phyloP scores from a whole-genome alignment of 2,888 invertebrate species.

The Cyrtodaria siliqua region DNA sequence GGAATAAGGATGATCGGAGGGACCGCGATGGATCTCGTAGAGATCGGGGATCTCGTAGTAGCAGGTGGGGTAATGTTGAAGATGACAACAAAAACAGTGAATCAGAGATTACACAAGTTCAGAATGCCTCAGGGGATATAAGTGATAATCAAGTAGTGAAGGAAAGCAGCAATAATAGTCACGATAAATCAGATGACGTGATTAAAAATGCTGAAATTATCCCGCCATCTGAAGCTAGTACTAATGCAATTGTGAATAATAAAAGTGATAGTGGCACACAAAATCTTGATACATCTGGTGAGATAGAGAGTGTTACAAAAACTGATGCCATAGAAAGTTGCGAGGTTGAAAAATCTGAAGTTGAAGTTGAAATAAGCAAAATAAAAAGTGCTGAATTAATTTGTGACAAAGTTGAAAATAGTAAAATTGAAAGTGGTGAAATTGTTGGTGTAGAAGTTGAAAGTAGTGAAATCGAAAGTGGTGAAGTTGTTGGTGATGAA shows the following conservation, averaged over 20 bases:
- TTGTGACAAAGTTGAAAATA: conserved; percentile 2
- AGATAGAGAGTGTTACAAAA: background rate
- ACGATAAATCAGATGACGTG: background rate
- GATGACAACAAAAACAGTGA: conserved; percentile 11
- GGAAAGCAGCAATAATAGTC: conserved; percentile 1
- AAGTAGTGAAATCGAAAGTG: background rate
- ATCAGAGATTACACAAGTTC: too few relatives aligned
- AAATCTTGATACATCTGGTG: background rate
- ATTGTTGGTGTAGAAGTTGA: background rate
- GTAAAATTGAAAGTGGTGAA: too few relatives aligned
- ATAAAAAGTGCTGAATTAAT: background rate
- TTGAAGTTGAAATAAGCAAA: conserved; percentile 23
- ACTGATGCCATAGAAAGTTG: background rate
- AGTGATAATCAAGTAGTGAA: background rate
- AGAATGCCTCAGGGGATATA: background rate
- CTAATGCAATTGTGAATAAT: background rate
- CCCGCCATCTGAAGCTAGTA: background rate
- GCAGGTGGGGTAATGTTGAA: conserved; percentile 68
- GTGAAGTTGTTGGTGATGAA: conserved; percentile 7
- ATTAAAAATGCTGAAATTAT: conserved; percentile 2
- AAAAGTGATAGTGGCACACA: background rate
- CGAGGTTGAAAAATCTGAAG: conserved; percentile 8
- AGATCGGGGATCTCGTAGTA: conserved; percentile 52
- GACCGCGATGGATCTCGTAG: conserved; percentile 27
- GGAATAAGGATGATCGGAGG: conserved; percentile 17